Evolutionary conservation across 2,888 invertebrate genomes (phyloP).

Genomic region (Morpho helenor): DNA sequence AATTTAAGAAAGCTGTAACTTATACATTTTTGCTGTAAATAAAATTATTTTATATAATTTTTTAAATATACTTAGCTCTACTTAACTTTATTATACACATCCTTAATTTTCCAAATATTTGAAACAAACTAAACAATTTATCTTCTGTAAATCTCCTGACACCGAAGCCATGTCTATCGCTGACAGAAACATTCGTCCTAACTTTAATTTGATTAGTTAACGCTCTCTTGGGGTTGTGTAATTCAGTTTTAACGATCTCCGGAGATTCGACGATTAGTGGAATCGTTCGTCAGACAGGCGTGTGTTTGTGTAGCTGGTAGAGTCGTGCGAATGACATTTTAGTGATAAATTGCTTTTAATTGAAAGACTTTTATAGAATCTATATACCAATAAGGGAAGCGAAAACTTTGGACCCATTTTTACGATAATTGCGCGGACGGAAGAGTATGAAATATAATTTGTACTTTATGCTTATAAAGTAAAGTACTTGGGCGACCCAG

Average conservation of each 20-base stretch:
- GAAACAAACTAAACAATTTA: no score
- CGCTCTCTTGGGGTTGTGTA: conserved; percentile 27
- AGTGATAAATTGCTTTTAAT: background rate
- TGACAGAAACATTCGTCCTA: conserved; percentile 59
- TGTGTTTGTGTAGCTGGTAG: conserved; percentile 13
- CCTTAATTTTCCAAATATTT: background rate
- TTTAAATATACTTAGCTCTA: background rate
- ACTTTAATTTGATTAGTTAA: conserved; percentile 56
- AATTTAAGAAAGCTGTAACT: no score
- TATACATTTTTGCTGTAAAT: no score
- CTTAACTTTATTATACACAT: conserved; percentile 1
- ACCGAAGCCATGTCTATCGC: conserved; percentile 27
- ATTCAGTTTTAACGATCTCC: conserved; percentile 24
- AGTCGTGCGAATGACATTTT: background rate
- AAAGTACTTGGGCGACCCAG: no score
- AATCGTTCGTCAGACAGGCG: conserved; percentile 9
- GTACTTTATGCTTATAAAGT: no score
- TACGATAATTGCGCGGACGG: no score
- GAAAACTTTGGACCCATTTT: no score
- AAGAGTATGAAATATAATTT: no score
- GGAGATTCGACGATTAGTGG: conserved; percentile 17
- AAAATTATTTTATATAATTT: no score
- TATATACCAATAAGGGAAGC: no score
- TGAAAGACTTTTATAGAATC: background rate
- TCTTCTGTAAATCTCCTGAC: conserved; percentile 1